A percentile compares a stretch with the other conserved stretches of the same genome.
Evolutionary conservation across 2,113 vertebrate species (phyloP).

Genomic region (Pedionomus torquatus): DNA sequence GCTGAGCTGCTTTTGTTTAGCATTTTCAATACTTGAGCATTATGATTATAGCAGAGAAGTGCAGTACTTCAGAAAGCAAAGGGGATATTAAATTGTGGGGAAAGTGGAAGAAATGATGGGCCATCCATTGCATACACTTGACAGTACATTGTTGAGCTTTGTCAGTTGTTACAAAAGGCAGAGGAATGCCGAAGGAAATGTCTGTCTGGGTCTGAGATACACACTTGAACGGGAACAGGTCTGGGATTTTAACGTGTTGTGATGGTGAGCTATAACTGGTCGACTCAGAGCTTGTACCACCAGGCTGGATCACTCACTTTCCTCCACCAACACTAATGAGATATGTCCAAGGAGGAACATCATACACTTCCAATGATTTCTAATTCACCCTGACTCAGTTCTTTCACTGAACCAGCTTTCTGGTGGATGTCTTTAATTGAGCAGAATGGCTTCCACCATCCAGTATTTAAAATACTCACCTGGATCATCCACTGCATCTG

Average conservation of each 20-base stretch:
- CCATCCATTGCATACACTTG: not conserved
- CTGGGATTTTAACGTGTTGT: not conserved
- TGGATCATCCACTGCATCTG: not conserved
- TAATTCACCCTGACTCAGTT: not conserved
- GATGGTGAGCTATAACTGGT: not conserved
- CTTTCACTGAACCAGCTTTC: not conserved
- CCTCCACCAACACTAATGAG: not conserved
- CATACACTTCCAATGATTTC: not conserved
- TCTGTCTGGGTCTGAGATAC: not conserved
- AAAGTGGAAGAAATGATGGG: not conserved
- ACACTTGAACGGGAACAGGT: not conserved
- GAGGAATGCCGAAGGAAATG: not conserved
- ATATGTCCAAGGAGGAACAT: rapidly evolving
- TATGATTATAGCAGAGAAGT: not conserved
- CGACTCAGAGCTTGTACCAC: not conserved
- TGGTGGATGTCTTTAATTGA: not conserved
- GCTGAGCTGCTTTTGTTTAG: not conserved
- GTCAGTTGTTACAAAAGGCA: rapidly evolving
- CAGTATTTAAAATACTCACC: not conserved
- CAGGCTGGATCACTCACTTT: not conserved
- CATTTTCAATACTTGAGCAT: not conserved
- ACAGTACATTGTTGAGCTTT: not conserved
- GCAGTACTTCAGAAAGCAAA: not conserved
- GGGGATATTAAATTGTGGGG: not conserved
- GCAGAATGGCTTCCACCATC: not conserved